Percentiles rank a stretch among this genome's conserved stretches.
phyloP scores from a whole-genome alignment of 2,888 invertebrate genomes.

The Adineta ricciae region DNA sequence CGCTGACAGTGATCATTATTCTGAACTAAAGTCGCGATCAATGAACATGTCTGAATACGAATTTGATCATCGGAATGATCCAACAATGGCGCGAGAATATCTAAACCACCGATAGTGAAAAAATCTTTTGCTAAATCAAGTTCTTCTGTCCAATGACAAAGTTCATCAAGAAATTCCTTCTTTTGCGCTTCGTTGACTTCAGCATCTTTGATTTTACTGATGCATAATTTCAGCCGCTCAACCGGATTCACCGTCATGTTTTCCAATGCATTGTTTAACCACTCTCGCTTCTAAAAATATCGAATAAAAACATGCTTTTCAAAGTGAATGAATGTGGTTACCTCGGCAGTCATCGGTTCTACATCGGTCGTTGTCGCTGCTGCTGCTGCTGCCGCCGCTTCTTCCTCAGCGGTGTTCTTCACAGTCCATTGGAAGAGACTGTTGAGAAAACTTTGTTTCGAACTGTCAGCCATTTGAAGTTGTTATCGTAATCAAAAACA shows the following conservation, averaged over 20 bases:
- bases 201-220: conserved; percentile 49
- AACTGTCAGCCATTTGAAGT: background rate
- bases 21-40: conserved; percentile 70
- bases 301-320: background rate
- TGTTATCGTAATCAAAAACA: background rate
- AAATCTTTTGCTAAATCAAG: conserved; percentile 74
- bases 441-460: conserved; percentile 7
- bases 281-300: conserved; percentile 58
- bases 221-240: conserved; percentile 59
- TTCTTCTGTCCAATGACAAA: conserved; percentile 63
- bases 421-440: background rate
- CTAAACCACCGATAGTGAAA: conserved; percentile 70
- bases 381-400: background rate
- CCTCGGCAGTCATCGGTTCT: background rate
- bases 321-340: background rate
- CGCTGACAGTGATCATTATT: conserved; percentile 74
- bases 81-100: conserved; percentile 61
- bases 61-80: conserved; percentile 58
- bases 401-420: background rate
- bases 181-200: conserved; percentile 55
- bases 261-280: conserved; percentile 63
- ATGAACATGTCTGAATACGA: conserved; percentile 58
- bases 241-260: conserved; percentile 62
- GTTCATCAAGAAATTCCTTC: conserved; percentile 59
- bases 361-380: background rate